phyloP scores from a whole-genome alignment of 2,113 vertebrate species.

The Podarcis muralis region DNA sequence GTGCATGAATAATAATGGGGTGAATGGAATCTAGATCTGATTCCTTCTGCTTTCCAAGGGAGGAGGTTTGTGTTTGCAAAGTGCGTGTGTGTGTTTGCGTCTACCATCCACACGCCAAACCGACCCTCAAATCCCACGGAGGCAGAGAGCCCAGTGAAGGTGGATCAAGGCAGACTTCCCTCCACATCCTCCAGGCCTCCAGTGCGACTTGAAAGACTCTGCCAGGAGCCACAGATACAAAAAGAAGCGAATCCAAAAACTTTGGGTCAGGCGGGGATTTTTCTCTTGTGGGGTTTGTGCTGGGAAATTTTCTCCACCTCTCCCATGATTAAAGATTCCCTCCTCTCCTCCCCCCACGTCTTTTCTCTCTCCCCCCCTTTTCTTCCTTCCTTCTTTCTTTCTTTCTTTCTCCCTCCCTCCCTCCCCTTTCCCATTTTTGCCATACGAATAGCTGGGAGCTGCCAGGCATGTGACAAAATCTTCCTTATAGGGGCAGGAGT shows the following conservation, averaged over 20 bases:
- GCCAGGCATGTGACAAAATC: constrained; percentile 71
- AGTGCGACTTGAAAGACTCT: constrained; percentile 60
- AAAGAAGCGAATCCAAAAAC: constrained; percentile 50
- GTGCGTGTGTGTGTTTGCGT: not conserved
- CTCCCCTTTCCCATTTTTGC: constrained; percentile 39
- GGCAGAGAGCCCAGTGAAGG: not conserved
- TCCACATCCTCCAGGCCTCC: constrained; percentile 56
- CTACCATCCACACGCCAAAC: not conserved
- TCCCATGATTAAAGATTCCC: constrained; percentile 62
- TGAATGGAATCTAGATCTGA: not conserved
- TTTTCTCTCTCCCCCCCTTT: constrained; percentile 18
- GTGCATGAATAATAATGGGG: too few relatives aligned
- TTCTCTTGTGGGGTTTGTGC: constrained; percentile 48
- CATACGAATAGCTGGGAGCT: constrained; percentile 70
- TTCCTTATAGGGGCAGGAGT: constrained; percentile 75
- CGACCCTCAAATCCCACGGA: not conserved
- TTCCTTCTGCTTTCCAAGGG: not conserved
- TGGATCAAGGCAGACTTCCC: constrained; percentile 53
- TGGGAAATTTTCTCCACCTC: constrained; percentile 61
- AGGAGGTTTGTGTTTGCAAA: fast-evolving
- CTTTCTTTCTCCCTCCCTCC: constrained; percentile 25
- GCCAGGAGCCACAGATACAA: constrained; percentile 54
- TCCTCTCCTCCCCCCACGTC: constrained; percentile 32
- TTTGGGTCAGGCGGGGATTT: constrained; percentile 67
- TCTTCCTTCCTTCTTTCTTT: not conserved